These are phyloP conservation scores for Osmoderma eremita DNA, from an alignment of 2,888 invertebrate species.

Conservation along the genomic window DNA sequence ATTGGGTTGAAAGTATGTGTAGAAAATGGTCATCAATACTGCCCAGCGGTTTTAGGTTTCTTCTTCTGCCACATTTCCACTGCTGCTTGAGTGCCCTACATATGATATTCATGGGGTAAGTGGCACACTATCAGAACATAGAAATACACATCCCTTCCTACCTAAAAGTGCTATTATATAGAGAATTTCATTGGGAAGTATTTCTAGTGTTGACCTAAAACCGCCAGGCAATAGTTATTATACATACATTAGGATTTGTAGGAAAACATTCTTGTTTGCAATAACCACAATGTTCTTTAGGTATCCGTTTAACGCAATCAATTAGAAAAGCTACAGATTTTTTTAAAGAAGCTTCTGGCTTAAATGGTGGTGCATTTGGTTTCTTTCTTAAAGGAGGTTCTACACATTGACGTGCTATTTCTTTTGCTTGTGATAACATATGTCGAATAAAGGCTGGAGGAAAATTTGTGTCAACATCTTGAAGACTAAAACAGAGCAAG, in stretches of 20 bases:
- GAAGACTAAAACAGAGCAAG: constrained; percentile 64
- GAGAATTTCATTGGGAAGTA: too few relatives aligned
- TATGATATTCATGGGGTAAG: too few relatives aligned
- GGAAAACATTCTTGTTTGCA: constrained; percentile 73
- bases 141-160: too few relatives aligned
- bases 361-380: constrained; percentile 68
- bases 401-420: constrained; percentile 75
- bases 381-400: constrained; percentile 73
- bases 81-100: too few relatives aligned
- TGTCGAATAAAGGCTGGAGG: constrained; percentile 71
- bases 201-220: too few relatives aligned
- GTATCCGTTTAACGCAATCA: constrained; percentile 70
- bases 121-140: too few relatives aligned
- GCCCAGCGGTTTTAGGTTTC: too few relatives aligned
- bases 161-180: too few relatives aligned
- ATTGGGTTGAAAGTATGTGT: background rate
- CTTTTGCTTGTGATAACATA: constrained; percentile 73
- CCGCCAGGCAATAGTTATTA: background rate
- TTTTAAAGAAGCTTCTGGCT: constrained; percentile 71
- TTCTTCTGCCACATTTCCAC: too few relatives aligned
- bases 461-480: constrained; percentile 72
- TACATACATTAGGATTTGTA: constrained; percentile 64
- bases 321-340: constrained; percentile 71
- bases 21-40: too few relatives aligned
- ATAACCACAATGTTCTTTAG: constrained; percentile 71